phyloP scores from a whole-genome alignment of 2,113 vertebrate species.

The Hippocampus guttulatus region DNA sequence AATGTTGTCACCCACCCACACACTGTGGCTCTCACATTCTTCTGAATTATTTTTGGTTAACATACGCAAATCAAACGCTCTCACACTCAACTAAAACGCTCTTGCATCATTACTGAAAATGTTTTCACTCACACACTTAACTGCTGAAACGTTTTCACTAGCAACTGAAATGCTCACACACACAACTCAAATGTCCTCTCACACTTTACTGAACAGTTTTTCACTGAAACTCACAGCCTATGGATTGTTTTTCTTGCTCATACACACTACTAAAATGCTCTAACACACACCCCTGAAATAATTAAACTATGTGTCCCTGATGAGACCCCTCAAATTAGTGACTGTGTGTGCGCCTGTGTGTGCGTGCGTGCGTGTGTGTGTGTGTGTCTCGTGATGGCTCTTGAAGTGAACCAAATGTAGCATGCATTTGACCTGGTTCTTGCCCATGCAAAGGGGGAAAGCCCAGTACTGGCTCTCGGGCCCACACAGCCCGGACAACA shows the following conservation, averaged over 20 bases:
- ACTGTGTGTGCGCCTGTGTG: neutral
- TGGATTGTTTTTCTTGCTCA: no score
- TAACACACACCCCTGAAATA: neutral
- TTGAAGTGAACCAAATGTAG: neutral
- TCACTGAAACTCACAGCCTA: no score
- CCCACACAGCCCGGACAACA: neutral
- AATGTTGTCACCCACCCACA: no score
- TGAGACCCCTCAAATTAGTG: neutral
- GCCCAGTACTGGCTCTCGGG: neutral
- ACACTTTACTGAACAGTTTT: no score
- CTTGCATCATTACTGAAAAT: no score
- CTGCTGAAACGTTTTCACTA: neutral
- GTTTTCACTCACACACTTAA: no score
- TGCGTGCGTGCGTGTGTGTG: neutral
- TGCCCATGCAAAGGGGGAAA: neutral
- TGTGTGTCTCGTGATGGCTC: neutral
- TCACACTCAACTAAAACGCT: no score
- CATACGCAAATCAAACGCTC: no score
- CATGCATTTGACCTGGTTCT: slow-evolving; percentile 9
- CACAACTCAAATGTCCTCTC: neutral
- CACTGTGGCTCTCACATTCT: no score
- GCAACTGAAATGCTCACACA: neutral
- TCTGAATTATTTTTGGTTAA: no score
- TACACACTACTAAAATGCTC: neutral
- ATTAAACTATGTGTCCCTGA: neutral